Percentiles rank a stretch among this genome's conserved stretches.
Evolutionary conservation across 2,888 invertebrate species (phyloP).

Genomic region (Notodonta ziczac): DNA sequence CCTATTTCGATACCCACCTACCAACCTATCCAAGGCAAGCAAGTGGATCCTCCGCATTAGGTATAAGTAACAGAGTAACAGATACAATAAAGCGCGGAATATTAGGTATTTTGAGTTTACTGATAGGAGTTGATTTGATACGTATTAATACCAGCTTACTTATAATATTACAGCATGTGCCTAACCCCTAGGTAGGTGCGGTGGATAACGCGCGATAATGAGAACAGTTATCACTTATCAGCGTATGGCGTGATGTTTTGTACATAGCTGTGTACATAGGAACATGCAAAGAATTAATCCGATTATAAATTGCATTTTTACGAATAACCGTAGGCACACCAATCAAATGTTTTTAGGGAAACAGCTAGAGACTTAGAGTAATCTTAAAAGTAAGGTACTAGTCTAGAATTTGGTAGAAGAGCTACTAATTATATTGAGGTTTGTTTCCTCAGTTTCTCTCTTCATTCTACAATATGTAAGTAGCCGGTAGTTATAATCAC

Average conservation of each 20-base stretch:
- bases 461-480: no score
- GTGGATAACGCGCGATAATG: slow-evolving; percentile 39
- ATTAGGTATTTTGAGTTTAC: neutral
- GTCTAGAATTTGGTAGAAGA: no score
- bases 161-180: neutral
- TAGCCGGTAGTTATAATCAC: no score
- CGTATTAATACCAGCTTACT: neutral
- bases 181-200: slow-evolving; percentile 20
- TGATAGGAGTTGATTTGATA: neutral
- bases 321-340: no score
- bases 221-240: slow-evolving; percentile 42
- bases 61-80: no score
- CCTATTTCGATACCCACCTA: no score
- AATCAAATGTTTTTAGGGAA: neutral
- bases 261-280: neutral
- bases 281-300: neutral
- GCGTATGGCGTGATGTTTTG: slow-evolving; percentile 36
- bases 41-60: neutral
- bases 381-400: no score
- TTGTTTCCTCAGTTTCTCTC: no score
- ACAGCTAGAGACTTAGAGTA: no score
- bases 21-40: neutral
- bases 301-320: neutral
- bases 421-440: no score
- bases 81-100: neutral